Evolutionary conservation across 2,888 invertebrate genomes (phyloP).

Genomic region (Sphinx pinastri): DNA sequence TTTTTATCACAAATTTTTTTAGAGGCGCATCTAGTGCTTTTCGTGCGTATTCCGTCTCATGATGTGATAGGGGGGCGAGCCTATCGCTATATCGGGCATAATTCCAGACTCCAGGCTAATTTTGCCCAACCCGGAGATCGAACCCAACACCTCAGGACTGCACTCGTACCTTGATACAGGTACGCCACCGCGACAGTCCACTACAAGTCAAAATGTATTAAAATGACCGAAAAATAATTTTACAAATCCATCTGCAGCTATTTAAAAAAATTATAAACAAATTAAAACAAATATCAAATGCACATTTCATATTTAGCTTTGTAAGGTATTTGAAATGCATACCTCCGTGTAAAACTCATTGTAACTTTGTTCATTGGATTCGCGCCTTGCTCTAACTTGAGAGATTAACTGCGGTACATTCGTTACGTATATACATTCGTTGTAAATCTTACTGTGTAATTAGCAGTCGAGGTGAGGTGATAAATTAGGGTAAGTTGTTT

Average conservation of each 20-base stretch:
- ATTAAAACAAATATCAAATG: background rate
- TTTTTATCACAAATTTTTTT: no score
- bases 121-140: no score
- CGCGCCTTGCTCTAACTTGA: background rate
- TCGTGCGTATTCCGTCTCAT: no score
- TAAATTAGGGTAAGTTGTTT: slow-evolving; percentile 5
- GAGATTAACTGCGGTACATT: background rate
- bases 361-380: slow-evolving; percentile 7
- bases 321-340: background rate
- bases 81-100: no score
- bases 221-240: no score
- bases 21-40: no score
- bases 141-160: no score
- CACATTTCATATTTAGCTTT: background rate
- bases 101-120: no score
- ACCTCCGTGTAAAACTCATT: slow-evolving; percentile 13
- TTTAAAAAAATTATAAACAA: background rate
- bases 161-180: no score
- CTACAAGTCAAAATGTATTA: no score
- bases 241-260: background rate
- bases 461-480: background rate
- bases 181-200: no score
- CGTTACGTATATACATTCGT: background rate
- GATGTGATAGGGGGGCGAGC: no score
- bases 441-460: background rate